Base-by-base conservation (phyloP, 2,888 invertebrate species). In the Tridacna gigas region DNA sequence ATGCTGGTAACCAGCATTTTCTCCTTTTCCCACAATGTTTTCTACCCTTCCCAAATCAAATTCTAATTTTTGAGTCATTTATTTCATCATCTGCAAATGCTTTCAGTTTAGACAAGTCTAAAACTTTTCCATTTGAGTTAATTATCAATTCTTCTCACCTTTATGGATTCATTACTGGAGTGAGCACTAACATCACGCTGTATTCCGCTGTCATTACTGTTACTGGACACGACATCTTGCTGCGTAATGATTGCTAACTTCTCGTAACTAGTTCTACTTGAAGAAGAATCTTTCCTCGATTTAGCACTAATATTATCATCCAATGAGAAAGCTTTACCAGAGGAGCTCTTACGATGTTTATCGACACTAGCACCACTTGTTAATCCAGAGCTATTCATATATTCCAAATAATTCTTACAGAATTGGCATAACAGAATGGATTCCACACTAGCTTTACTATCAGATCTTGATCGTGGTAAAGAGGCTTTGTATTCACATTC, bases 161-260 rank as follows among this genome's bases (percentile, higher is more conserved):
- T 92, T 0, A 92, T 80, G 48, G 92, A 92, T 83, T 93, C 93
- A 63, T 83, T 89, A 71, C 92, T 92, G 67, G 92, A 92, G 75
- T 91, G 88, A 26, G 90, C 82, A 77, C 90, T 91, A 61, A 88
- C 91, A 84, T 93, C 93, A 73, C 91, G 88, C 75, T 93, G 93
- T 74, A 93, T 93, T 0, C 93, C 93, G 74, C 92, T 92, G 86
- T 93, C 93, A 74, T 92, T 93, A 75, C 93, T 93, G 84, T 93
- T 93, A 82, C 92, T 93, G 67, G 91, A 90, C 15, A 90, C 89
- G 56, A 90, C 89, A 25, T 89, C 90, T n/a, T 84, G 79, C 77
- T 89, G 90, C 12, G 82, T 80, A 13, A 89, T 76, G 25, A 86
- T 80, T 63, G 79, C 80, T n/a, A 88, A 51, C 48, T 77, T 82